Evolutionary conservation across 2,797 vertebrate species (phyloP).

Genomic region (Gymnothorax reevesii): DNA sequence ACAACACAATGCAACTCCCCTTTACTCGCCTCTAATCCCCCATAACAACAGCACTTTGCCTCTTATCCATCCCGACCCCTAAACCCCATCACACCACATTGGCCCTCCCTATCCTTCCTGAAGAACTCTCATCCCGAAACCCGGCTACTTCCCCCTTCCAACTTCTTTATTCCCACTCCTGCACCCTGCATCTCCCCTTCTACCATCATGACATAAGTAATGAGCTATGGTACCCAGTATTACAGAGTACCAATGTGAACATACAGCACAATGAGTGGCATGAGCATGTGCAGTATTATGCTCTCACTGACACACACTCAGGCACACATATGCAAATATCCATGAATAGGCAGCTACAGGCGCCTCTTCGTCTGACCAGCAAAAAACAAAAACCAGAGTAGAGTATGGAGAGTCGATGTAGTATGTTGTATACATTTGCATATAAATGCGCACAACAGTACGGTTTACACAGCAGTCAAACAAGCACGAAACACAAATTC

Average conservation of each 20-base stretch:
- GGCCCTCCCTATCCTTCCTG: not conserved
- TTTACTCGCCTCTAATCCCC: not conserved
- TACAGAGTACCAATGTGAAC: not conserved
- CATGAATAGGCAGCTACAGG: not conserved
- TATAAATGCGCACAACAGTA: not conserved
- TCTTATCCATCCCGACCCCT: not conserved
- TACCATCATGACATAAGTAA: not conserved
- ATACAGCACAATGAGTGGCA: not conserved
- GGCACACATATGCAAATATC: not conserved
- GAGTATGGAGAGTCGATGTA: not conserved
- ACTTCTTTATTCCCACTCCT: no score
- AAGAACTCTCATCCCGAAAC: no score
- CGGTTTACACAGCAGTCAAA: not conserved
- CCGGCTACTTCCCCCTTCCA: no score
- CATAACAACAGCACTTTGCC: not conserved
- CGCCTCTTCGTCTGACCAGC: not conserved
- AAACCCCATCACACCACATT: not conserved
- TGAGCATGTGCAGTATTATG: not conserved
- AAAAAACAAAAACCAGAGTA: not conserved
- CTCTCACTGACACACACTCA: not conserved
- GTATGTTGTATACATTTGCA: not conserved
- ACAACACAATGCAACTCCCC: not conserved
- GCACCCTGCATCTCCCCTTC: not conserved
- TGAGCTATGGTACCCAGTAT: not conserved
- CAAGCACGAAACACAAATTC: not conserved